phyloP scores from a whole-genome alignment of 2,888 invertebrate species.

The Cosmopolites sordidus region DNA sequence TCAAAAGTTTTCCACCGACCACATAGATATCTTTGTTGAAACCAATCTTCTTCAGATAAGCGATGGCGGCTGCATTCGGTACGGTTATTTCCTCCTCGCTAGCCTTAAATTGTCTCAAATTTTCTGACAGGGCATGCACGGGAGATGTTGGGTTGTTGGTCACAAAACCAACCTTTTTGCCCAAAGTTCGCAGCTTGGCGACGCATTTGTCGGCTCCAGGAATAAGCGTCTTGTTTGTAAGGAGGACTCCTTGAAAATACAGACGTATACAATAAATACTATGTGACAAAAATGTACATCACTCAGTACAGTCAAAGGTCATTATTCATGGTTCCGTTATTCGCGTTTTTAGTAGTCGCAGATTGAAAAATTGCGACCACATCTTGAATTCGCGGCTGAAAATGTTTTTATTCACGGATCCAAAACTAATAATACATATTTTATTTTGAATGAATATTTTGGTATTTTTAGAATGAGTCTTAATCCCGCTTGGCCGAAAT shows the following conservation, averaged over 20 bases:
- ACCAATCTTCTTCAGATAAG: constrained; percentile 16
- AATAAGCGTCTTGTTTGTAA: constrained; percentile 3
- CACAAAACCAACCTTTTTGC: constrained; percentile 18
- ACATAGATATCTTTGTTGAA: constrained; percentile 19
- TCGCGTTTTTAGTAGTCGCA: no score
- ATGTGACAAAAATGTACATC: neutral
- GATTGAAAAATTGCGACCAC: no score
- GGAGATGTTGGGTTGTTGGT: constrained; percentile 16
- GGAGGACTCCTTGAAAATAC: constrained; percentile 18
- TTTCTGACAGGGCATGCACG: neutral
- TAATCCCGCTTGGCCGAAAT: no score
- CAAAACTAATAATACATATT: no score
- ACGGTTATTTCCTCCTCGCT: constrained; percentile 13
- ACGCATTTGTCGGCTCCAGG: constrained; percentile 16
- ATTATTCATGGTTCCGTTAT: no score
- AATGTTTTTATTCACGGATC: no score
- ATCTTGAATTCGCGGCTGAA: no score
- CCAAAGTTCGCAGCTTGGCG: constrained; percentile 13
- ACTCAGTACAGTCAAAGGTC: neutral
- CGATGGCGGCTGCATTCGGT: constrained; percentile 10
- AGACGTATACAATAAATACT: neutral
- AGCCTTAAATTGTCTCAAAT: constrained; percentile 12
- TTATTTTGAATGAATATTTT: no score
- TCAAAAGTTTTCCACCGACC: constrained; percentile 1
- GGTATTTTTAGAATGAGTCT: no score